Evolutionary conservation across 2,113 vertebrate species (phyloP).

Genomic region (Lanius collurio): DNA sequence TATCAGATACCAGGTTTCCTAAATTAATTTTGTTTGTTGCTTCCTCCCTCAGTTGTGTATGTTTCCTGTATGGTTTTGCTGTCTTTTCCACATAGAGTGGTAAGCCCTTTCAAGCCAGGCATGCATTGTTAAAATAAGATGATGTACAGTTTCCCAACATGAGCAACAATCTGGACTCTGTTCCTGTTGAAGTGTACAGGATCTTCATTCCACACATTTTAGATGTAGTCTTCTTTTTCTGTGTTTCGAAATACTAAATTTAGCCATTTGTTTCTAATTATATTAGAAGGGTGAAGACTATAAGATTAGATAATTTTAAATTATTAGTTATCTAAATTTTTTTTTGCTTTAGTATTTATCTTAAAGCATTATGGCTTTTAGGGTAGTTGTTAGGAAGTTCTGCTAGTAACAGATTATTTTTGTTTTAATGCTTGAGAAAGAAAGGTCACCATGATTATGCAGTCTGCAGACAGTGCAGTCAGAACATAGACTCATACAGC

Average conservation of each 20-base stretch:
- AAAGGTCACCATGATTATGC: not conserved
- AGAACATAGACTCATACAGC: not conserved
- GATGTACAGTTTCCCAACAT: not conserved
- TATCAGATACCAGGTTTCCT: not conserved
- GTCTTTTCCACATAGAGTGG: not conserved
- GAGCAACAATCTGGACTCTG: not conserved
- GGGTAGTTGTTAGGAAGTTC: not conserved
- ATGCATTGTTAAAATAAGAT: not conserved
- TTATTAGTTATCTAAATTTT: rapidly evolving
- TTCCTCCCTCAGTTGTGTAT: not conserved
- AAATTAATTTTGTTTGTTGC: not conserved
- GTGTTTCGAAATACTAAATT: not conserved
- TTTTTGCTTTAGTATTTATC: not conserved
- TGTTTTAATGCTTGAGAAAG: not conserved
- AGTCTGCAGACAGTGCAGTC: not conserved
- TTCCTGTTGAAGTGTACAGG: not conserved
- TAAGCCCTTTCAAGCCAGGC: not conserved
- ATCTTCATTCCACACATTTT: not conserved
- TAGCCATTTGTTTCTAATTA: not conserved
- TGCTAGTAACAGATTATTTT: not conserved
- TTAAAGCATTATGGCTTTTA: not conserved
- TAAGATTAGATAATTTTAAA: not conserved
- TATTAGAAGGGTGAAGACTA: not conserved
- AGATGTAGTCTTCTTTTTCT: not conserved
- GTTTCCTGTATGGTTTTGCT: not conserved